phyloP scores from a whole-genome alignment of 2,797 vertebrate genomes.

The Meriones psammophilus region DNA sequence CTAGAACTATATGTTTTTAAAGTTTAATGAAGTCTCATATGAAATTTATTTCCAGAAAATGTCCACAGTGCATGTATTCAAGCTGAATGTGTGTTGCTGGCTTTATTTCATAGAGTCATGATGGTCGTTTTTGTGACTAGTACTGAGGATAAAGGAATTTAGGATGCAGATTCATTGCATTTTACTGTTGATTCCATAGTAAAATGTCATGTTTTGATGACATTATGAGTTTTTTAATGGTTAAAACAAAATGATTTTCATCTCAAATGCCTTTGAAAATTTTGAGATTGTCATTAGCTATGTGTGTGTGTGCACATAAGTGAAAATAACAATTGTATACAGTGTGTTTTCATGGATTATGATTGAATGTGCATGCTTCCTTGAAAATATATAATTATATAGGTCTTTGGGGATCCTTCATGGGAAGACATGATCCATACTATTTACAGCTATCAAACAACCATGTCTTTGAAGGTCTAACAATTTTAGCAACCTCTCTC shows the following conservation, averaged over 20 bases:
- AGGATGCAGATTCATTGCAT: accelerated
- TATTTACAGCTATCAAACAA: slow-evolving; percentile 33
- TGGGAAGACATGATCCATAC: neutral
- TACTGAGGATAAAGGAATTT: too few species aligned
- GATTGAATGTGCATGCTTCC: neutral
- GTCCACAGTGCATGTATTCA: neutral
- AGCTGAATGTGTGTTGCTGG: neutral
- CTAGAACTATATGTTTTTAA: neutral
- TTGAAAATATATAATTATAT: neutral
- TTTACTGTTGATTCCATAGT: too few species aligned
- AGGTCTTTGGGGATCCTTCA: neutral
- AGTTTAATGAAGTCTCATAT: neutral
- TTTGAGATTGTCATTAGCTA: neutral
- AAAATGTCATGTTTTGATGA: neutral
- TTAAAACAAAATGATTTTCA: neutral
- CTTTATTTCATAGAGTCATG: accelerated
- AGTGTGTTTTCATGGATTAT: neutral
- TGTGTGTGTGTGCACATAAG: neutral
- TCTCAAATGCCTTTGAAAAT: neutral
- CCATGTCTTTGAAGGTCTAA: slow-evolving; percentile 25
- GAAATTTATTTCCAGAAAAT: neutral
- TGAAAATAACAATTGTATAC: neutral
- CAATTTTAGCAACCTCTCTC: slow-evolving; percentile 38
- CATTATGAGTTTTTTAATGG: neutral
- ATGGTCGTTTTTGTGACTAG: neutral